Evolutionary conservation across 2,888 invertebrate genomes (phyloP).

Genomic region (Acronicta leporina): DNA sequence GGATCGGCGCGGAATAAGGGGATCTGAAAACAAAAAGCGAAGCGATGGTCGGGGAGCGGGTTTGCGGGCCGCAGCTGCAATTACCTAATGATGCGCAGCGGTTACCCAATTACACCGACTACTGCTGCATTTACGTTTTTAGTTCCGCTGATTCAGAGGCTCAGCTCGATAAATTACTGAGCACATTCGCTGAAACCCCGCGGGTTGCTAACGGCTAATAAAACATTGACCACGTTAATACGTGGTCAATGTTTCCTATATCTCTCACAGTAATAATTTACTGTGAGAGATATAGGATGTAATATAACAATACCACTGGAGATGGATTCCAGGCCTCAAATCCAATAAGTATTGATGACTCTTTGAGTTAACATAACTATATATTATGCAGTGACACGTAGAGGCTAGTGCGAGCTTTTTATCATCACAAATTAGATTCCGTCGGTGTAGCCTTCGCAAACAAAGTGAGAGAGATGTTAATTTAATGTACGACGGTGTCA

Average conservation of each 20-base stretch:
- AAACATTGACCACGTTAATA: conserved; percentile 29
- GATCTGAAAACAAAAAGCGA: conserved; percentile 53
- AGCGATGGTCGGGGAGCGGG: conserved; percentile 48
- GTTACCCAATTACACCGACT: conserved; percentile 81
- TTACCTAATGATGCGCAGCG: conserved; percentile 85
- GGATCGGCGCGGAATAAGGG: conserved; percentile 45
- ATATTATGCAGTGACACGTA: conserved; percentile 50
- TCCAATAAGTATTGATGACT: conserved; percentile 32
- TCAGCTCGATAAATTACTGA: conserved; percentile 69
- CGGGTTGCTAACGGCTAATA: conserved; percentile 33
- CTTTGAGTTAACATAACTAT: conserved; percentile 44
- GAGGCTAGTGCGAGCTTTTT: conserved; percentile 63
- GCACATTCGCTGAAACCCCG: conserved; percentile 58
- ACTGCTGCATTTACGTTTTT: conserved; percentile 80
- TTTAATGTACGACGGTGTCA: conserved; percentile 86
- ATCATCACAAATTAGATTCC: conserved; percentile 77
- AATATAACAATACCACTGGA: too few species aligned
- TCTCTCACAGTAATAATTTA: too few species aligned
- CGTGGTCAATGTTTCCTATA: conserved; percentile 13
- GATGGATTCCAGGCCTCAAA: background rate
- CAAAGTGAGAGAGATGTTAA: conserved; percentile 86
- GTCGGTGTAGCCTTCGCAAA: conserved; percentile 76
- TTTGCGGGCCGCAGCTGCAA: conserved; percentile 77
- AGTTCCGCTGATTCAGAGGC: conserved; percentile 74
- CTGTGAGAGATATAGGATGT: background rate